Evolutionary conservation across 2,888 invertebrate species (phyloP).

Genomic region (Encarsia formosa): DNA sequence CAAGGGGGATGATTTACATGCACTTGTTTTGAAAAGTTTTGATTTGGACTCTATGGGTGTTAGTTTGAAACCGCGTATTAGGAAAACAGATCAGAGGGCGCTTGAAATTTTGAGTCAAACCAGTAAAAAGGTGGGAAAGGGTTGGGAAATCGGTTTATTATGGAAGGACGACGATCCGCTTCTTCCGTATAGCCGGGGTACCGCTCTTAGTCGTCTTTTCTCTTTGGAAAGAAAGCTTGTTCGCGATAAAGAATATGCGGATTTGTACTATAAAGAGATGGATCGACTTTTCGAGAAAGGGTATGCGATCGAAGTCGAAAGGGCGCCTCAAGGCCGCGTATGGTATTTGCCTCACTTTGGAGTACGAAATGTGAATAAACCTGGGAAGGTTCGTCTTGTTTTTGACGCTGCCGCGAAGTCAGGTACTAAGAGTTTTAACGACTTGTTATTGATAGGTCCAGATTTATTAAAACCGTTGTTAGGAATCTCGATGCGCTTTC

Average conservation of each 20-base stretch:
- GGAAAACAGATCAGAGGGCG: too few relatives aligned
- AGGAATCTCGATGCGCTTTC: neutral
- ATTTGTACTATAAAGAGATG: neutral
- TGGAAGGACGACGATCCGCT: neutral
- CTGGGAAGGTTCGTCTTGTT: neutral
- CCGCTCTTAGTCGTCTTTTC: neutral
- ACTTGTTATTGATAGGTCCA: neutral
- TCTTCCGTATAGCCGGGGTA: too few relatives aligned
- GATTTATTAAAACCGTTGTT: neutral
- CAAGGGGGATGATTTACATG: too few relatives aligned
- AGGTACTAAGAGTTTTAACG: neutral
- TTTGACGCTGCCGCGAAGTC: neutral
- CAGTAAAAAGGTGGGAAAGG: neutral
- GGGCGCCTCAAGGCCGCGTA: neutral
- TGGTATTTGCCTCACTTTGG: neutral
- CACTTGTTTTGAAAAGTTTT: too few relatives aligned
- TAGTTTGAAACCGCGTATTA: too few relatives aligned
- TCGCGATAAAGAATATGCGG: neutral
- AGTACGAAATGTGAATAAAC: neutral
- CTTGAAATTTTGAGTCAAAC: neutral
- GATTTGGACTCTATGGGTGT: too few relatives aligned
- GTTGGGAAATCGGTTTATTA: neutral
- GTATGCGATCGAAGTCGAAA: neutral
- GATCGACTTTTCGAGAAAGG: neutral
- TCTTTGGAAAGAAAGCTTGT: neutral